phyloP scores from a whole-genome alignment of 1,140 invertebrate species.

The Philopotamus ludificatus region DNA sequence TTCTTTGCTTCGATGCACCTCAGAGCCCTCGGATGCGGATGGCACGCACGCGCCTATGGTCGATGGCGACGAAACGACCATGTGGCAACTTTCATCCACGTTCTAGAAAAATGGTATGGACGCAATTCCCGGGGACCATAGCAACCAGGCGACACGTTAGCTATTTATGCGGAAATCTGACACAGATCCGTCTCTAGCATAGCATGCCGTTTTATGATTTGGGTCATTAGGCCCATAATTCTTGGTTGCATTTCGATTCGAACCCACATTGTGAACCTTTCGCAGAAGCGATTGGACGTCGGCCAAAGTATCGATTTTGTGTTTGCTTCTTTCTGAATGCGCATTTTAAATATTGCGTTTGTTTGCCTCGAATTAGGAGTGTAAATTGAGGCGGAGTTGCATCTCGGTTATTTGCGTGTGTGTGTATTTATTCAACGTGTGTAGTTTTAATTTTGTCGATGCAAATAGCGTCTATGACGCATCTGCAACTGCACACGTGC shows the following conservation, averaged over 20 bases:
- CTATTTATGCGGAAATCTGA: background rate
- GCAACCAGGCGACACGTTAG: too few species aligned
- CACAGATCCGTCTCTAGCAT: background rate
- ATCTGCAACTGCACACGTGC: background rate
- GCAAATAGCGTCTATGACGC: background rate
- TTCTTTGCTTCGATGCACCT: background rate
- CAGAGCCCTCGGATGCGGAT: background rate
- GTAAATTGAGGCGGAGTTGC: background rate
- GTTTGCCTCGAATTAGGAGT: too few species aligned
- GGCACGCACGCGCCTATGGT: background rate
- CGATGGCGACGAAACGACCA: background rate
- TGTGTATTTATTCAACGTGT: background rate
- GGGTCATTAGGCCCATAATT: constrained; percentile 25
- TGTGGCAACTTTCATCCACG: background rate
- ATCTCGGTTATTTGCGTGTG: background rate
- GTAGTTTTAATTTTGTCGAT: background rate
- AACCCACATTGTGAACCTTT: constrained; percentile 8
- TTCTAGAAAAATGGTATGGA: too few species aligned
- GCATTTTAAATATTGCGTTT: too few species aligned
- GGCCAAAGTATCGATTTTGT: constrained; percentile 7
- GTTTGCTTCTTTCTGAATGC: too few species aligned
- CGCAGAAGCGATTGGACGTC: constrained; percentile 13
- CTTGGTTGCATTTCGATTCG: constrained; percentile 4
- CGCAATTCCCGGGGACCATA: too few species aligned
- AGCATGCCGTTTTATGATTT: background rate